phyloP scores from a whole-genome alignment of 92 coral and sea anemone genomes.

The Porites lobata region DNA sequence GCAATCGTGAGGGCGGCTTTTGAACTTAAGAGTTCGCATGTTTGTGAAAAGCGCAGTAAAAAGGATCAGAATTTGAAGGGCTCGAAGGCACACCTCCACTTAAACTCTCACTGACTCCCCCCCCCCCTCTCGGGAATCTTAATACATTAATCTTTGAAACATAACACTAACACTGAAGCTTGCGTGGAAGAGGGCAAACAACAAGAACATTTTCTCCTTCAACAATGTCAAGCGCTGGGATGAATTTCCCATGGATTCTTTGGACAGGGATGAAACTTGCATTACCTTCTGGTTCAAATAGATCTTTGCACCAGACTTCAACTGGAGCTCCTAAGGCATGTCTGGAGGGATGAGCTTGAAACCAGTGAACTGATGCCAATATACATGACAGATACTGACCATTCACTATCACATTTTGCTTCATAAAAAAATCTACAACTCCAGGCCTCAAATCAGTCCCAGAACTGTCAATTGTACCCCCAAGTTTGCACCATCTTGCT shows the following conservation, averaged over 20 bases:
- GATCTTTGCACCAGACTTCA: slow-evolving; percentile 72
- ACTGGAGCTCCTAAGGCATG: slow-evolving; percentile 55
- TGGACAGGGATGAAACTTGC: slow-evolving; percentile 76
- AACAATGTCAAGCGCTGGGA: slow-evolving; percentile 55
- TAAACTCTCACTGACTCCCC: too few relatives aligned
- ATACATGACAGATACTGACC: slow-evolving; percentile 54
- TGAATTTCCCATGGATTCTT: slow-evolving; percentile 56
- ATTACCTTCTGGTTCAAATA: slow-evolving; percentile 72
- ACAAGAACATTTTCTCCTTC: slow-evolving; percentile 46
- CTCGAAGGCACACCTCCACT: too few relatives aligned
- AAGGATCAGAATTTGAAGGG: too few relatives aligned
- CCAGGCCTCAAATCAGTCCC: slow-evolving; percentile 77
- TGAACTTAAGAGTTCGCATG: too few relatives aligned
- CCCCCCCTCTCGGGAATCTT: too few relatives aligned
- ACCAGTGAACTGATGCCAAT: slow-evolving; percentile 68
- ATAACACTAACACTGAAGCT: slow-evolving; percentile 34
- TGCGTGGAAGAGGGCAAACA: slow-evolving; percentile 63
- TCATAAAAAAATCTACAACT: slow-evolving; percentile 59
- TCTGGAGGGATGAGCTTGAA: slow-evolving; percentile 59
- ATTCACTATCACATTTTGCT: slow-evolving; percentile 55
- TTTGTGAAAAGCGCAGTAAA: too few relatives aligned
- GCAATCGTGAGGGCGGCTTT: too few relatives aligned
- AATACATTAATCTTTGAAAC: too few relatives aligned
- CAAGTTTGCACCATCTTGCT: slow-evolving; percentile 75
- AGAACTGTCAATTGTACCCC: slow-evolving; percentile 55